Conservation (phyloP, 1,140 invertebrate genomes). For the Drosophila trapezifrons region DNA sequence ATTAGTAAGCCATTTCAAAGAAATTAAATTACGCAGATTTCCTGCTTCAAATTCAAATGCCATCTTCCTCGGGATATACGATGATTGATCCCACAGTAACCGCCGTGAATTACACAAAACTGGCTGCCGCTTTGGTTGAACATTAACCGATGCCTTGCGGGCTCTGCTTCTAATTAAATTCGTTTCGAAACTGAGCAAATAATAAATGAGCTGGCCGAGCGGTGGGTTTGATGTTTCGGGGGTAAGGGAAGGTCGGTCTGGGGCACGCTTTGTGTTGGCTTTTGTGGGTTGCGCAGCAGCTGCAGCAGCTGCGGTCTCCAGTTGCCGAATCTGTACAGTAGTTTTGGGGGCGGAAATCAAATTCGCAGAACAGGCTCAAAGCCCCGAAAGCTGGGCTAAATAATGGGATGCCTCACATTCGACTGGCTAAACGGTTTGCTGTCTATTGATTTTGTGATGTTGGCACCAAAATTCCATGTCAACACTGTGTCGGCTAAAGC, state of each 20-base stretch:
- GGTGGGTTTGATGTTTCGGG: slow-evolving; percentile 36
- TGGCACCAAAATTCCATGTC: slow-evolving; percentile 25
- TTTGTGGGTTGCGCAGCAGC: slow-evolving; percentile 37
- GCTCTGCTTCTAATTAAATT: slow-evolving; percentile 70
- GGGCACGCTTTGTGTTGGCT: slow-evolving; percentile 37
- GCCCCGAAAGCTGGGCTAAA: slow-evolving; percentile 11
- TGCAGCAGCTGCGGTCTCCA: slow-evolving; percentile 39
- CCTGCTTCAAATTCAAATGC: slow-evolving; percentile 2
- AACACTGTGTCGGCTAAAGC: slow-evolving; percentile 35
- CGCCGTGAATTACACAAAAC: slow-evolving; percentile 34
- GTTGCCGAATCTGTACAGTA: slow-evolving; percentile 15
- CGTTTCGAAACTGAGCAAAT: slow-evolving; percentile 40
- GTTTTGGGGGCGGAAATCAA: slow-evolving; percentile 26
- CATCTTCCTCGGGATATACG: background rate
- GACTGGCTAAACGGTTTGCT: slow-evolving; percentile 26
- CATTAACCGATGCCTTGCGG: slow-evolving; percentile 51
- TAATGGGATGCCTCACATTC: slow-evolving; percentile 9
- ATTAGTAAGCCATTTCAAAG: background rate
- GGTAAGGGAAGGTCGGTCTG: background rate
- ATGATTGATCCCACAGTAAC: slow-evolving; percentile 15
- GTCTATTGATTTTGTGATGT: slow-evolving; percentile 46
- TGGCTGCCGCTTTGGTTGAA: slow-evolving; percentile 29
- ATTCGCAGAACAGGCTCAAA: slow-evolving; percentile 5
- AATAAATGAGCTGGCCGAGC: slow-evolving; percentile 45
- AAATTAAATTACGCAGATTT: background rate